These are phyloP conservation scores for Mechanitis messenoides DNA, from an alignment of 2,888 invertebrate genomes.

Conservation along the genomic window DNA sequence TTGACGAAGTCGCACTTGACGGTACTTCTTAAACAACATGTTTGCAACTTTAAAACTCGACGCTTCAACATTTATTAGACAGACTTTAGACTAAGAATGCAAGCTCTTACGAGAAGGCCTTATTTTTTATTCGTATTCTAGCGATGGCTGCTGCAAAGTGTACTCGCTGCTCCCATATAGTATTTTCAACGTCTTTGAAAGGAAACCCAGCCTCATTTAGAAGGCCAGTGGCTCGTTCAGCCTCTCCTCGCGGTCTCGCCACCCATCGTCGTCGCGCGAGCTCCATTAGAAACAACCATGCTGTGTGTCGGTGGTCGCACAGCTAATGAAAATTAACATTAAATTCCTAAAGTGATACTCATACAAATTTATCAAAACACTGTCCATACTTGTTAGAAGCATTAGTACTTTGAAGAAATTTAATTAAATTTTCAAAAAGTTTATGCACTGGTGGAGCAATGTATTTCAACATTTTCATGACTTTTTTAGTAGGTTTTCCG, in stretches of 20 bases:
- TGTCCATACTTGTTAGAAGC: too few species aligned
- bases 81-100: background rate
- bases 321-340: slow-evolving; percentile 38
- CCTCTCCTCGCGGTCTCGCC: slow-evolving; percentile 50
- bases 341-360: too few species aligned
- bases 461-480: too few species aligned
- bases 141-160: slow-evolving; percentile 86
- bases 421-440: too few species aligned
- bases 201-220: slow-evolving; percentile 51
- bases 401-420: too few species aligned
- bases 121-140: slow-evolving; percentile 83
- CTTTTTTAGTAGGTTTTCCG: too few species aligned
- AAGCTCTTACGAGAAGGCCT: slow-evolving; percentile 76
- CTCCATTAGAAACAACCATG: slow-evolving; percentile 84
- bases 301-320: slow-evolving; percentile 47
- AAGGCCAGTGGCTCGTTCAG: slow-evolving; percentile 46
- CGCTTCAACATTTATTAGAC: background rate
- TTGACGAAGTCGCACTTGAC: too few species aligned
- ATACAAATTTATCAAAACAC: too few species aligned
- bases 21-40: too few species aligned
- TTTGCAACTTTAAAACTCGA: too few species aligned
- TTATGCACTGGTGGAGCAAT: too few species aligned
- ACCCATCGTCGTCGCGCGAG: slow-evolving; percentile 80
- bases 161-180: slow-evolving; percentile 80
- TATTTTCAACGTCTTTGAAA: slow-evolving; percentile 76